Conservation (phyloP, 2,888 invertebrate genomes). For the Amphimallon solstitiale region DNA sequence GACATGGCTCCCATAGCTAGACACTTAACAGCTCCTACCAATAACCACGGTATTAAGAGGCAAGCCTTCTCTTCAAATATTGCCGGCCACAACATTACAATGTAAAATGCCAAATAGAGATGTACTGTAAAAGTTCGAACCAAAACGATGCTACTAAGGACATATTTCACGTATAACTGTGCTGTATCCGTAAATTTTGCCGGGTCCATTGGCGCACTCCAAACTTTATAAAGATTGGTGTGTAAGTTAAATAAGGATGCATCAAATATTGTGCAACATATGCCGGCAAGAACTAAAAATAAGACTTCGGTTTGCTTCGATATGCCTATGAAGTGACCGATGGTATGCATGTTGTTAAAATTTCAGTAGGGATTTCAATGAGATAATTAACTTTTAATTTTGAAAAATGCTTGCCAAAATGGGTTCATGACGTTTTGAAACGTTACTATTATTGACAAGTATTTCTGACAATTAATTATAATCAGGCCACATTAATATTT, state of each 20-base stretch:
- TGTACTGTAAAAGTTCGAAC: conserved; percentile 68
- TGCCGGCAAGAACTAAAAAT: conserved; percentile 66
- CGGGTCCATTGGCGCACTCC: conserved; percentile 66
- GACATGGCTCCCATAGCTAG: conserved; percentile 64
- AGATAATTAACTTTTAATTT: no score
- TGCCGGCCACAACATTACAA: conserved; percentile 68
- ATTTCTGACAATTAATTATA: no score
- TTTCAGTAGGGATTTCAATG: not conserved
- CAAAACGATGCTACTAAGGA: conserved; percentile 66
- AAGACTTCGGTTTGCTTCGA: conserved; percentile 66
- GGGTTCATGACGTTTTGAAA: no score
- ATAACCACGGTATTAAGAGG: conserved; percentile 67
- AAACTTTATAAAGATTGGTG: conserved; percentile 68
- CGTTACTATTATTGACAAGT: no score
- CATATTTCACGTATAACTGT: conserved; percentile 65
- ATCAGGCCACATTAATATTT: no score
- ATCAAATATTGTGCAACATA: conserved; percentile 66
- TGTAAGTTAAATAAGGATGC: conserved; percentile 68
- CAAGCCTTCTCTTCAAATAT: conserved; percentile 67
- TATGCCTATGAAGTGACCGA: conserved; percentile 60
- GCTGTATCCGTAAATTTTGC: conserved; percentile 61
- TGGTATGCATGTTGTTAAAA: conserved; percentile 41
- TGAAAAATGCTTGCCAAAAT: no score
- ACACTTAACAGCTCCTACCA: conserved; percentile 65
- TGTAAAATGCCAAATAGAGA: conserved; percentile 67